Conservation (phyloP, 2,888 invertebrate species). For the Acleris laterana region DNA sequence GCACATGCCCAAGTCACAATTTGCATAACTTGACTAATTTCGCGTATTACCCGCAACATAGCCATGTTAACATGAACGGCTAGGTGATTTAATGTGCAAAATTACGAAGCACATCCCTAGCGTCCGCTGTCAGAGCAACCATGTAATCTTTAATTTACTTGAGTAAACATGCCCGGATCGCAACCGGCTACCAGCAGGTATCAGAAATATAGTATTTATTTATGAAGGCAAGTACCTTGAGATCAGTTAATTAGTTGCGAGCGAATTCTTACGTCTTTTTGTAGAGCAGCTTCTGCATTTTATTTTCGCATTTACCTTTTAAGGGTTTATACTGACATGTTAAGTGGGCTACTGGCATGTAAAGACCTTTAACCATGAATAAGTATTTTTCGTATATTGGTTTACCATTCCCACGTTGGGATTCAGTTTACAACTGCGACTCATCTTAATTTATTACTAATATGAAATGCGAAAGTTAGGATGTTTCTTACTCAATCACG, state of each 20-base stretch:
- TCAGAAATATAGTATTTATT: slow-evolving; percentile 20
- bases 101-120: slow-evolving; percentile 18
- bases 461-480: too few species aligned
- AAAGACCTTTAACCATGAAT: too few species aligned
- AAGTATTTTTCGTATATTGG: too few species aligned
- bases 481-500: too few species aligned
- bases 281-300: neutral
- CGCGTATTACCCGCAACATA: slow-evolving; percentile 17
- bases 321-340: neutral
- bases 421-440: neutral
- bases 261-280: slow-evolving; percentile 4
- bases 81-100: slow-evolving; percentile 32
- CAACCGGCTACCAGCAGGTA: slow-evolving; percentile 15
- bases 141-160: slow-evolving; percentile 35
- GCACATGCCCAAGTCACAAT: slow-evolving; percentile 17
- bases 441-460: neutral
- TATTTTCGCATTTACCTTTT: slow-evolving; percentile 3
- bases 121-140: slow-evolving; percentile 22
- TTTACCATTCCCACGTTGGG: too few species aligned
- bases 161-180: slow-evolving; percentile 30
- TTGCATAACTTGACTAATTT: slow-evolving; percentile 36
- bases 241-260: slow-evolving; percentile 19
- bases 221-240: slow-evolving; percentile 14
- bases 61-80: slow-evolving; percentile 32
- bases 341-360: neutral